These are phyloP conservation scores for Aphodius sticticus DNA, from an alignment of 2,888 invertebrate genomes.

Conservation along the genomic window DNA sequence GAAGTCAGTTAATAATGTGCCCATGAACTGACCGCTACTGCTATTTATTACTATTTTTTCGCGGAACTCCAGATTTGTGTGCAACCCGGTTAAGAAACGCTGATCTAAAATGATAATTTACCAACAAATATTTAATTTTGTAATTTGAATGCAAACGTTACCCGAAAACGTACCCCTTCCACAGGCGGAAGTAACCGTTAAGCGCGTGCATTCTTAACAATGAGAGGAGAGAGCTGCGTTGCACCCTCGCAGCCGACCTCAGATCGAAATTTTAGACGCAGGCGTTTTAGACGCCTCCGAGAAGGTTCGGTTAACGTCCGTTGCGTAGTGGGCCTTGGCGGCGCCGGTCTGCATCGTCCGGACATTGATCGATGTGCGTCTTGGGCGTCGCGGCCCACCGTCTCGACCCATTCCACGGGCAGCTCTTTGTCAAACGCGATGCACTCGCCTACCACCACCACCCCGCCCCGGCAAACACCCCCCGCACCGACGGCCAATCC, in stretches of 20 bases:
- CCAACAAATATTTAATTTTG: background rate
- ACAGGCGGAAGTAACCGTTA: background rate
- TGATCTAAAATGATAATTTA: too few relatives aligned
- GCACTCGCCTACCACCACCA: constrained; percentile 21
- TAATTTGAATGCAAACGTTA: background rate
- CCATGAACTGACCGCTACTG: too few relatives aligned
- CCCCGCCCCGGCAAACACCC: constrained; percentile 33
- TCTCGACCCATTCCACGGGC: constrained; percentile 32
- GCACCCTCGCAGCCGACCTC: constrained; percentile 6
- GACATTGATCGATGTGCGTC: constrained; percentile 73
- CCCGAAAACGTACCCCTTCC: background rate
- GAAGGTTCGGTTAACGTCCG: constrained; percentile 29
- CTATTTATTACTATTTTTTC: too few relatives aligned
- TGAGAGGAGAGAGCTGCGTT: background rate
- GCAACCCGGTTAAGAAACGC: too few relatives aligned
- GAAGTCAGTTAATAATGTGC: too few relatives aligned
- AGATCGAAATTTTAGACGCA: constrained; percentile 19
- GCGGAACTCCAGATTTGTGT: too few relatives aligned
- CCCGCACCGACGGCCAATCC: constrained; percentile 33
- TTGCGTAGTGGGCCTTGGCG: constrained; percentile 45
- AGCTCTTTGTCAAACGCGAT: constrained; percentile 37
- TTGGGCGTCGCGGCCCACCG: constrained; percentile 68
- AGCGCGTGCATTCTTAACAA: background rate
- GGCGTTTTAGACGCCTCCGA: constrained; percentile 12
- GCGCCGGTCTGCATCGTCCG: constrained; percentile 59